Base-by-base conservation (phyloP, 2,888 invertebrate species). In the Tachystola acroxantha region DNA sequence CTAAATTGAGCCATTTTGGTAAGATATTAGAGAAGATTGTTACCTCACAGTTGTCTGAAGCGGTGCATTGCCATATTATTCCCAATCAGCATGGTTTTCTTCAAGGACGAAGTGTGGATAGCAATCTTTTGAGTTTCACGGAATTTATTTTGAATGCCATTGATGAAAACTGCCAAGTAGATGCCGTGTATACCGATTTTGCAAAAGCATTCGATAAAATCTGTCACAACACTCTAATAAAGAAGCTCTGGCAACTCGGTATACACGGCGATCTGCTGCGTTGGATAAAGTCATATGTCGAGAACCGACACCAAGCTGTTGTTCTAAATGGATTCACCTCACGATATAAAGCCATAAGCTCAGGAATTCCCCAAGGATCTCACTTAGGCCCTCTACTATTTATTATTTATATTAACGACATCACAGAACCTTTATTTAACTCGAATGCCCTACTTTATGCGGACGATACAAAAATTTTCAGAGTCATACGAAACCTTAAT, bases 1-100 rank as follows among this genome's bases (percentile, higher is more conserved):
- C 49, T 7, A 47, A 45, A 20, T 20, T 45, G 1, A 38, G 39
- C 32, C 30, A 30, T 11, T 27, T 50, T 6, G 38, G 38, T 9
- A 50, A 50, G 31, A 27, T 48, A 32, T 29, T 46, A 24, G 48
- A 57, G 34, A 40, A 40, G 25, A 42, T 44, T 14, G 45, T 46
- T 2, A 42, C 40, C 6, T n/a, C 22, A 6, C 37, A 45, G 25
- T 9, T 47, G 1, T 37, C 25, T 7, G 10, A 10, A 5, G 32
- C 22, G 1, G 20, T 36, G 10, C 30, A 25, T 7, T 34, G 37
- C 31, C 28, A 27, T 10, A 39, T 44, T 2, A 25, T 16, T 7
- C 25, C 32, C 4, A 26, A 42, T 24, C 46, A 46, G 28, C 44
- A 44, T 27, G 46, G 46, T 13, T 46, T 44, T 20, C 22, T 34